phyloP scores from a whole-genome alignment of 2,113 vertebrate genomes.

The Dunckerocampus dactyliophorus region DNA sequence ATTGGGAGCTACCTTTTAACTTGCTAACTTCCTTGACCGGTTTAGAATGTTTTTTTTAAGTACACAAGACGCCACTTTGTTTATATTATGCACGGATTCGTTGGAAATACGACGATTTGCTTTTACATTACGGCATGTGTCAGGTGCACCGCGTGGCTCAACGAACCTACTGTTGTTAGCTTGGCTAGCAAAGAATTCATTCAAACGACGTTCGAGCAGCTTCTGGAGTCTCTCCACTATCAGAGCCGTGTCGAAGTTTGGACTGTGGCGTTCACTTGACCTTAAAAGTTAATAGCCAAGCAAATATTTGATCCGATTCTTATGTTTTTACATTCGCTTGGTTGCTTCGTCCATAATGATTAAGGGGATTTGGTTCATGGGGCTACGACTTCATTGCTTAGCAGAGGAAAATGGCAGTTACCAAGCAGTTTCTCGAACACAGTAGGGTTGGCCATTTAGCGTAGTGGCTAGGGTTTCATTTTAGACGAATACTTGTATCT shows the following conservation, averaged over 20 bases:
- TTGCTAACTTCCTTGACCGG: not conserved
- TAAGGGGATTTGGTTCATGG: conserved; percentile 39
- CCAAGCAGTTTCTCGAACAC: not conserved
- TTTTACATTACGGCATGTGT: not conserved
- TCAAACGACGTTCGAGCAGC: not conserved
- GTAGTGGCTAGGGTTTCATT: too few species aligned
- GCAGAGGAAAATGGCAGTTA: not conserved
- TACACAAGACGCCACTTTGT: too few species aligned
- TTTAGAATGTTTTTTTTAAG: not conserved
- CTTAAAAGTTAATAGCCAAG: not conserved
- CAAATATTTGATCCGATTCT: not conserved
- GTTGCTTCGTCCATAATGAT: not conserved
- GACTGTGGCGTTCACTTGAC: not conserved
- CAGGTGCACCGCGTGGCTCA: conserved; percentile 54
- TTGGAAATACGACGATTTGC: not conserved
- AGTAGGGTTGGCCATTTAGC: too few species aligned
- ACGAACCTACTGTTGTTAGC: conserved; percentile 37
- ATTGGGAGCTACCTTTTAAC: not conserved
- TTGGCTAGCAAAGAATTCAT: conserved; percentile 14
- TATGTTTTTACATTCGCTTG: not conserved
- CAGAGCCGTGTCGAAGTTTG: not conserved
- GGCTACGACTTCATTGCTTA: not conserved
- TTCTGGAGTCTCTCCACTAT: not conserved
- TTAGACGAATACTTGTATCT: too few species aligned
- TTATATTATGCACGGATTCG: accelerated